A percentile compares a stretch with the other conserved stretches of the same genome.
phyloP scores from a whole-genome alignment of 2,888 invertebrate genomes.

The Cepaea hortensis region DNA sequence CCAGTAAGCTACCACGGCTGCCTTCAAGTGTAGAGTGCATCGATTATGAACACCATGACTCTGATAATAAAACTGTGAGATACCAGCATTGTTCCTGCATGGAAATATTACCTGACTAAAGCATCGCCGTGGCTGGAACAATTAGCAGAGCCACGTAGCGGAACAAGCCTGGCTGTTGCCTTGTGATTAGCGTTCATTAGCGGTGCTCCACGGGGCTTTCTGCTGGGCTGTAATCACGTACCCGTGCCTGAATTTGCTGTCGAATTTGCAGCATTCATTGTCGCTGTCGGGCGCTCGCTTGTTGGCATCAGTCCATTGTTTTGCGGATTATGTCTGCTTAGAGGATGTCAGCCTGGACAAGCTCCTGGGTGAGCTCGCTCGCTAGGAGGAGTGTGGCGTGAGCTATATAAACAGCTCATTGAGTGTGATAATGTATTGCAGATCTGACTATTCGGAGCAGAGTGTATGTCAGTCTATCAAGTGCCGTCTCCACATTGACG shows the following conservation, averaged over 20 bases:
- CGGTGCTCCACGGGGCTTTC: slow-evolving; percentile 26
- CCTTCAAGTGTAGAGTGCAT: no score
- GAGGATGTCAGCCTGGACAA: background rate
- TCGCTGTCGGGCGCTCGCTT: slow-evolving; percentile 18
- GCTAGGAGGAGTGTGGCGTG: background rate
- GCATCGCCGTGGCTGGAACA: background rate
- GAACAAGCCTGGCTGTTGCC: slow-evolving; percentile 21
- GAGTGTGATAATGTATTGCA: background rate
- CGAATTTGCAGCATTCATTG: slow-evolving; percentile 21
- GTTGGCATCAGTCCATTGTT: background rate
- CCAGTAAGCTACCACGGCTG: no score
- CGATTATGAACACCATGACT: no score
- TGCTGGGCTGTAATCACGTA: slow-evolving; percentile 8
- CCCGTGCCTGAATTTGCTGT: slow-evolving; percentile 7
- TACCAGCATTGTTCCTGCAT: no score
- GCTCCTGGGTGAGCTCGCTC: background rate
- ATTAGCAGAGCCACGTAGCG: background rate
- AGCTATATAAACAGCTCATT: background rate
- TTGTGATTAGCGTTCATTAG: slow-evolving; percentile 34
- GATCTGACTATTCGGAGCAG: no score
- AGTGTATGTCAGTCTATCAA: no score
- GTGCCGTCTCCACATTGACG: no score
- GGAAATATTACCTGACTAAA: background rate
- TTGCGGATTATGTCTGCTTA: background rate
- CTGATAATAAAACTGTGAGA: no score